Percentiles rank a stretch among this genome's conserved stretches.
These are phyloP conservation scores for Acrobasis repandana DNA, from an alignment of 2,888 invertebrate species.

Conservation along the genomic window DNA sequence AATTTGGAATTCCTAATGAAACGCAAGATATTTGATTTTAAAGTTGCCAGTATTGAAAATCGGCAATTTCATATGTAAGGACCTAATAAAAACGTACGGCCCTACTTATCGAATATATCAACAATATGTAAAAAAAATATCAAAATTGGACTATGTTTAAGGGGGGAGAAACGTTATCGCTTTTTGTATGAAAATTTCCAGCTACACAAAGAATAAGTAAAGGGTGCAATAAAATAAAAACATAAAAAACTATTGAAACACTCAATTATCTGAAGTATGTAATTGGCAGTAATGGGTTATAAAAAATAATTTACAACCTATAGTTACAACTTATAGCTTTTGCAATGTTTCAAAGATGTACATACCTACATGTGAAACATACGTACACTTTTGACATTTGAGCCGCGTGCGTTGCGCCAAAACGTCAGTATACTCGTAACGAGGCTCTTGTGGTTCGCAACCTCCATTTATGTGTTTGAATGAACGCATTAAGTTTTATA, in stretches of 20 bases:
- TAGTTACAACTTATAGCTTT: not conserved
- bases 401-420: conserved; percentile 23
- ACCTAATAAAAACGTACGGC: too few species aligned
- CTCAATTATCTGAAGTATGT: not conserved
- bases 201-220: too few species aligned
- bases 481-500: conserved; percentile 9
- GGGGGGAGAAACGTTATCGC: too few species aligned
- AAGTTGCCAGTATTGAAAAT: too few species aligned
- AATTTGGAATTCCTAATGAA: too few species aligned
- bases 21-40: too few species aligned
- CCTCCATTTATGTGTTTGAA: conserved; percentile 25
- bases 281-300: not conserved
- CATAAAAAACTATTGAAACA: not conserved
- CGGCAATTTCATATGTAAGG: too few species aligned
- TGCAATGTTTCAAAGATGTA: conserved; percentile 7
- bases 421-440: conserved; percentile 24
- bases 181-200: too few species aligned
- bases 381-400: conserved; percentile 28
- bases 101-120: too few species aligned
- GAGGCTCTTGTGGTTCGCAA: conserved; percentile 26
- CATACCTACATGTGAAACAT: conserved; percentile 5
- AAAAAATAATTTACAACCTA: not conserved
- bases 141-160: too few species aligned
- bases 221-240: not conserved
- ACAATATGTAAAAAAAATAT: too few species aligned